Conservation (phyloP, 2,888 invertebrate species). For the Zygaena filipendulae region DNA sequence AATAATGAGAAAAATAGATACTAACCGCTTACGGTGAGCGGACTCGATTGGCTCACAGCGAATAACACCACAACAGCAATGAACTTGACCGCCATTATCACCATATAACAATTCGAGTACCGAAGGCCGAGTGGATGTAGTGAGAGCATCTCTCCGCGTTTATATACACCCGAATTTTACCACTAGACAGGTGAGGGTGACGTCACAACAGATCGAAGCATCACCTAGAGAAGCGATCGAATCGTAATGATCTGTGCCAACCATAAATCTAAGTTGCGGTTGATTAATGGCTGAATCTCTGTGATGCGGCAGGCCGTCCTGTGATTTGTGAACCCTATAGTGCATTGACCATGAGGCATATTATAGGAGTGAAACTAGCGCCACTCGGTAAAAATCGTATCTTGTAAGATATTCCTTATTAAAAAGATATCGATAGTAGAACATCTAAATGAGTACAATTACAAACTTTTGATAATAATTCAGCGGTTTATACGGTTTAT, state of each 20-base stretch:
- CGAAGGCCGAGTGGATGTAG: constrained; percentile 50
- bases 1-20: neutral
- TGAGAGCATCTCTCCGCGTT: constrained; percentile 62
- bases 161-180: constrained; percentile 32
- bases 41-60: constrained; percentile 42
- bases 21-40: constrained; percentile 48
- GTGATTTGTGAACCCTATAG: no score
- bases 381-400: no score
- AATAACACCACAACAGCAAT: constrained; percentile 40
- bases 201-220: constrained; percentile 47
- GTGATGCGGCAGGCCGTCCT: no score
- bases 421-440: no score
- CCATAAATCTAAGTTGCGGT: constrained; percentile 52
- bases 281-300: constrained; percentile 34
- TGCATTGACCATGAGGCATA: no score
- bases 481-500: no score
- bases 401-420: no score
- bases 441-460: no score
- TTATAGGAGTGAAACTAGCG: no score
- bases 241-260: constrained; percentile 24
- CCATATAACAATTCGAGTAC: constrained; percentile 27
- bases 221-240: constrained; percentile 42
- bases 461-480: no score
- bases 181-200: constrained; percentile 1
- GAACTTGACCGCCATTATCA: constrained; percentile 47